Evolutionary conservation across 1,140 invertebrate species (phyloP).

Genomic region (Caenorhabditis elegans): DNA sequence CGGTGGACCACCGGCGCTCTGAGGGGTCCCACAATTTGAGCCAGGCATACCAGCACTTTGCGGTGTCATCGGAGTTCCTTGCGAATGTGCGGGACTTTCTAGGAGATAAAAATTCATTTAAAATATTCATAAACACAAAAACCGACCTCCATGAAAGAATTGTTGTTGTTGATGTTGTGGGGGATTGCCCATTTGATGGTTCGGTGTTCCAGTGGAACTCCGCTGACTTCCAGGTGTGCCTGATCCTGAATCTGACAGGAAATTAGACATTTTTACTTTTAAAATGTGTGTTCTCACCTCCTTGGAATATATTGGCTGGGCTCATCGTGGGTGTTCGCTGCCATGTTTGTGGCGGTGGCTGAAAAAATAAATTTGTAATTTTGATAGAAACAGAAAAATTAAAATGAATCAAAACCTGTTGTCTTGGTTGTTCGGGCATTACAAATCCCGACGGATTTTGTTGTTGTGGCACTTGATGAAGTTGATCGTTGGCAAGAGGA

Average conservation of each 20-base stretch:
- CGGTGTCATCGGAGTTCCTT: constrained; percentile 6
- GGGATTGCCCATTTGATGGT: neutral
- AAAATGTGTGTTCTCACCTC: neutral
- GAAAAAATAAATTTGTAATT: neutral
- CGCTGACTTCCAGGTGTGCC: neutral
- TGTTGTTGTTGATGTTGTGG: constrained; percentile 12
- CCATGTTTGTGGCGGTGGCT: neutral
- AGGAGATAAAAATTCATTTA: too few relatives aligned
- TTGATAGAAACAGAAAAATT: too few relatives aligned
- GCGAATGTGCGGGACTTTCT: neutral
- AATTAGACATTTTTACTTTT: too few relatives aligned
- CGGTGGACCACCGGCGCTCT: neutral
- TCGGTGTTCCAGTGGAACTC: neutral
- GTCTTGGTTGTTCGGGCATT: constrained; percentile 5
- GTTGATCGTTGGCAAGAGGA: neutral
- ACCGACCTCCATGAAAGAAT: constrained; percentile 4
- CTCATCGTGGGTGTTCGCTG: constrained; percentile 1
- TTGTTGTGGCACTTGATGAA: neutral
- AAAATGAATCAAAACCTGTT: neutral
- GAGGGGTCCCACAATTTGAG: neutral
- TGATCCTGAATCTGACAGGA: neutral
- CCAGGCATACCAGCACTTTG: neutral
- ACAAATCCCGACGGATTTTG: neutral
- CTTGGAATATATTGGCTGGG: neutral
- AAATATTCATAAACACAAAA: too few relatives aligned